Evolutionary conservation across 2,797 vertebrate species (phyloP).

Genomic region (Brachyalestes nurse): DNA sequence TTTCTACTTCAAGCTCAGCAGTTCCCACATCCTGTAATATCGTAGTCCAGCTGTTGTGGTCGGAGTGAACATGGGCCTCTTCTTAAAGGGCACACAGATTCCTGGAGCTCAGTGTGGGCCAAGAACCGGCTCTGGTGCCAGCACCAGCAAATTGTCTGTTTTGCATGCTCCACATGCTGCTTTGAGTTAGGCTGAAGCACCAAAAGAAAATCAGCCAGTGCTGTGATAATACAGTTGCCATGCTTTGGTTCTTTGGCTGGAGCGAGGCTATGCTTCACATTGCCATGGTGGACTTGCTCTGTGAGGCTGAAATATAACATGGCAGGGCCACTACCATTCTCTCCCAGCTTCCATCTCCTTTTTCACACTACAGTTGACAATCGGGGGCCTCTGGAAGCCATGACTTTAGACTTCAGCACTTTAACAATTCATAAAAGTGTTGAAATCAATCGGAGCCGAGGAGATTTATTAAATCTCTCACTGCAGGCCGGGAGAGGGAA

Average conservation of each 20-base stretch:
- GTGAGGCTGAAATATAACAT: neutral
- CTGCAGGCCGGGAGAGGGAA: conserved; percentile 43
- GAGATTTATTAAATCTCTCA: conserved; percentile 86
- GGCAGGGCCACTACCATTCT: neutral
- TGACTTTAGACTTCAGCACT: conserved; percentile 67
- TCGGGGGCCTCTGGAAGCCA: conserved; percentile 37
- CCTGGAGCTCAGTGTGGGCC: too few species aligned
- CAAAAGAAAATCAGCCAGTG: neutral
- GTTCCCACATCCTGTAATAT: too few species aligned
- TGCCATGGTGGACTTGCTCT: neutral
- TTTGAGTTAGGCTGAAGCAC: neutral
- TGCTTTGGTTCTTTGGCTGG: neutral
- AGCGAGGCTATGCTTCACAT: neutral
- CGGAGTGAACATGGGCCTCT: too few species aligned
- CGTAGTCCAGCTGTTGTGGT: too few species aligned
- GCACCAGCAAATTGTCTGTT: neutral
- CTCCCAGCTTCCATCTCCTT: neutral
- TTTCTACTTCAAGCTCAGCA: too few species aligned
- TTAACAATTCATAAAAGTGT: conserved; percentile 88
- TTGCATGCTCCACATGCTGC: neutral
- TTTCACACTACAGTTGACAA: conserved; percentile 30
- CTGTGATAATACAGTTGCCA: neutral
- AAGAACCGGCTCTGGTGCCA: too few species aligned
- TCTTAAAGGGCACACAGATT: too few species aligned
- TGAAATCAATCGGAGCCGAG: conserved; percentile 83